phyloP scores from a whole-genome alignment of 2,113 vertebrate genomes.

The Pteronura brasiliensis region DNA sequence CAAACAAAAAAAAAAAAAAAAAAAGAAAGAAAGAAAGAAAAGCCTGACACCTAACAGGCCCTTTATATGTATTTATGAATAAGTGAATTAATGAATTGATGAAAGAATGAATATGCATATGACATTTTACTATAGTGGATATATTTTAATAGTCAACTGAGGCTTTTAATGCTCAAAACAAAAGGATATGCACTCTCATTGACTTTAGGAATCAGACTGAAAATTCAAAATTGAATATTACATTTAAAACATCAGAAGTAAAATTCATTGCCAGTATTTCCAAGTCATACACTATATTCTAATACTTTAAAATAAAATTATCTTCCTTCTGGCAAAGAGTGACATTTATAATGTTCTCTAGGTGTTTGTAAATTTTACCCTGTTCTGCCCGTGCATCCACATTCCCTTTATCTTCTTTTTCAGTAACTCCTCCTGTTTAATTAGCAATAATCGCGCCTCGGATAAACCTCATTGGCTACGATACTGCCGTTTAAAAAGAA shows the following conservation, averaged over 20 bases:
- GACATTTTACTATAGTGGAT: not conserved
- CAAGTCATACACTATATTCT: not conserved
- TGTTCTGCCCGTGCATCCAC: not conserved
- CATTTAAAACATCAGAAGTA: constrained; percentile 6
- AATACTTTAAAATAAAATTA: constrained; percentile 5
- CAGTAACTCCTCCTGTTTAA: not conserved
- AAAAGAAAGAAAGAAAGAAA: not conserved
- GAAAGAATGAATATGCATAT: not conserved
- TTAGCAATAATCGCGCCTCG: too few relatives aligned
- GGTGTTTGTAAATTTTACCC: not conserved
- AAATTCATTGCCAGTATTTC: not conserved
- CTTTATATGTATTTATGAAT: not conserved
- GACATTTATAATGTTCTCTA: not conserved
- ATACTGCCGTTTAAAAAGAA: not conserved
- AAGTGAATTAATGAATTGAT: not conserved
- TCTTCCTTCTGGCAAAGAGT: not conserved
- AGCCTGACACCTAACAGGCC: not conserved
- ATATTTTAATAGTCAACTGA: not conserved
- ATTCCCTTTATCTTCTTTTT: not conserved
- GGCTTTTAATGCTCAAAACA: not conserved
- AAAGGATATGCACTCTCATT: not conserved
- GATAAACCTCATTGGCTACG: too few relatives aligned
- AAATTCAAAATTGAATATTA: constrained; percentile 6
- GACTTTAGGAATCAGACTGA: not conserved
- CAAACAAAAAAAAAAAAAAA: not conserved